Evolutionary conservation across 2,888 invertebrate species (phyloP).

Genomic region (Galerucella nymphaeae): DNA sequence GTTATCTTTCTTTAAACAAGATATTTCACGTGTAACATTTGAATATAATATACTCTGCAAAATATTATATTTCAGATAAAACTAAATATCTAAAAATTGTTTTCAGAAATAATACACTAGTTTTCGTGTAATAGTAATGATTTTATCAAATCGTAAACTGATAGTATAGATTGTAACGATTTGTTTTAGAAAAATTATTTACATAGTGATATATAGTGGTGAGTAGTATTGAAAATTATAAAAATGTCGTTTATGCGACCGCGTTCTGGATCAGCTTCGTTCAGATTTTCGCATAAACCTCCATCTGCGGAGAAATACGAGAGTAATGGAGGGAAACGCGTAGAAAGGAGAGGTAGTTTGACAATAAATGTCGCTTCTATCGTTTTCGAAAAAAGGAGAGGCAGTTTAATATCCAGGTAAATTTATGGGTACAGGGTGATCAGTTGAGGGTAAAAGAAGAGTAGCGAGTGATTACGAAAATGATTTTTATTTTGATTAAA

Average conservation of each 20-base stretch:
- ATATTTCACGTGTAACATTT: too few relatives aligned
- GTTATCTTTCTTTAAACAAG: too few relatives aligned
- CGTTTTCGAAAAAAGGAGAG: conserved; percentile 60
- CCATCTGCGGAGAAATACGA: conserved; percentile 35
- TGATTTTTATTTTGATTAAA: too few relatives aligned
- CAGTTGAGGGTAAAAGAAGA: too few relatives aligned
- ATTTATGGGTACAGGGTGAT: too few relatives aligned
- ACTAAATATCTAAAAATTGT: not conserved
- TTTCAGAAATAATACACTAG: not conserved
- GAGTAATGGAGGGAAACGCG: conserved; percentile 20
- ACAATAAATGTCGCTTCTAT: conserved; percentile 47
- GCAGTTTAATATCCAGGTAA: conserved; percentile 67
- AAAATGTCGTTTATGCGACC: conserved; percentile 38
- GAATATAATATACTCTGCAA: not conserved
- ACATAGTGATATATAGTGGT: not conserved
- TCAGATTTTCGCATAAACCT: conserved; percentile 38
- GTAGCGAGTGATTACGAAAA: too few relatives aligned
- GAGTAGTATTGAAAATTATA: not conserved
- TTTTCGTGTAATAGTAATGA: not conserved
- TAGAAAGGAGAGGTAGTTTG: conserved; percentile 58
- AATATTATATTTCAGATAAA: not conserved
- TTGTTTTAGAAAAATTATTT: not conserved
- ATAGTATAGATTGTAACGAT: not conserved
- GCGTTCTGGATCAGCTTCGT: conserved; percentile 44
- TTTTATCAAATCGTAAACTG: conserved; percentile 1